A percentile compares a stretch with the other conserved stretches of the same genome.
Conservation (phyloP, 2,888 invertebrate species). For the Trissoscelio sp. region DNA sequence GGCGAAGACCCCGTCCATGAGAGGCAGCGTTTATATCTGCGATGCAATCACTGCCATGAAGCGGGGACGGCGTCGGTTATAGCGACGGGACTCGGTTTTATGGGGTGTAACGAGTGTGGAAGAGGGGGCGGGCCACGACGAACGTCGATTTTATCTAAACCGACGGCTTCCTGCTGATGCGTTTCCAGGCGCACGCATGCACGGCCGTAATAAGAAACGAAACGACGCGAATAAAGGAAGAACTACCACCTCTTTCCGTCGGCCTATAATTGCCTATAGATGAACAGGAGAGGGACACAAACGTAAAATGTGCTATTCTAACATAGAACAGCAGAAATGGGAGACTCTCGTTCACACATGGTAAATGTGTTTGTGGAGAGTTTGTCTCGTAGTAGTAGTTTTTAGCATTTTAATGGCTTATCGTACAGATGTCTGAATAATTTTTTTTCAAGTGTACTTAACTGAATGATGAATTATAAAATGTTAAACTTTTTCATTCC, state of each 20-base stretch:
- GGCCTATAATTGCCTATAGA: constrained; percentile 34
- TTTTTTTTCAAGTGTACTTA: no score
- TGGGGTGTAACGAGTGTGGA: constrained; percentile 79
- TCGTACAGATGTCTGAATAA: no score
- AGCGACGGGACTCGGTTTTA: constrained; percentile 79
- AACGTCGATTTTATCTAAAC: constrained; percentile 82
- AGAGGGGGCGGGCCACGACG: constrained; percentile 73
- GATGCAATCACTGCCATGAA: constrained; percentile 71
- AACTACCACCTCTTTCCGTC: constrained; percentile 18
- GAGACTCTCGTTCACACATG: no score
- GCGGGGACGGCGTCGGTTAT: constrained; percentile 79
- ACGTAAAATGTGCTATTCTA: not conserved
- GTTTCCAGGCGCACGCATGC: constrained; percentile 72
- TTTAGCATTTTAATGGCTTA: no score
- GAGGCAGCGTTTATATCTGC: constrained; percentile 50
- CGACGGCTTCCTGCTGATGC: constrained; percentile 79
- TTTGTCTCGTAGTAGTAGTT: no score
- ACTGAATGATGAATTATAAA: no score
- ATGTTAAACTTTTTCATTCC: no score
- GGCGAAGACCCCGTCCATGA: constrained; percentile 41
- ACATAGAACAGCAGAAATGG: not conserved
- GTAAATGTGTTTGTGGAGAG: no score
- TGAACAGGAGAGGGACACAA: not conserved
- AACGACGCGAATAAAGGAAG: constrained; percentile 64
- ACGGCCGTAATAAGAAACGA: constrained; percentile 73